phyloP scores from a whole-genome alignment of 2,888 invertebrate species.

The Sisyra terminalis region DNA sequence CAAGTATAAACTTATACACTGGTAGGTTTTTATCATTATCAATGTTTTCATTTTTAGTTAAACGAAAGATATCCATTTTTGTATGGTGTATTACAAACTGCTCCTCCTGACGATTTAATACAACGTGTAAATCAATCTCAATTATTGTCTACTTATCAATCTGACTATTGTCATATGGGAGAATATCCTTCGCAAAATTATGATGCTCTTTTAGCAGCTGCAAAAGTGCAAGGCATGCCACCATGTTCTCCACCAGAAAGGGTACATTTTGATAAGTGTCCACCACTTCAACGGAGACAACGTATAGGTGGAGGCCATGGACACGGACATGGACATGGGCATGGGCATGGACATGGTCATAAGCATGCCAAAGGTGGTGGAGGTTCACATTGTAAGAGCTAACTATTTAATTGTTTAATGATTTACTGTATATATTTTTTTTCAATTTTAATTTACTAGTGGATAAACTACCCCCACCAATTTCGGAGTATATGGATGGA shows the following conservation, averaged over 20 bases:
- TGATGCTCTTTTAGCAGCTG: conserved; percentile 36
- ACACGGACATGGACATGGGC: no score
- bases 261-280: conserved; percentile 39
- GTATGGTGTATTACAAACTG: conserved; percentile 40
- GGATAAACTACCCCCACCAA: no score
- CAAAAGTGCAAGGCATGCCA: conserved; percentile 33
- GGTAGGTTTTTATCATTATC: background rate
- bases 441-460: no score
- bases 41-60: conserved; percentile 24
- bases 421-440: no score
- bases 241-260: conserved; percentile 39
- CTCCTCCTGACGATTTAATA: conserved; percentile 37
- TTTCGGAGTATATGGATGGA: conserved; percentile 41
- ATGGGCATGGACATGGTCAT: no score
- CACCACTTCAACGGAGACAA: conserved; percentile 20
- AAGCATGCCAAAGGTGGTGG: no score
- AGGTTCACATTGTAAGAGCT: no score
- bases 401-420: no score
- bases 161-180: conserved; percentile 36
- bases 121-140: conserved; percentile 43
- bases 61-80: conserved; percentile 47
- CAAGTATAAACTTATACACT: conserved; percentile 27
- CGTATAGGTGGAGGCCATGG: no score
- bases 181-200: conserved; percentile 30
- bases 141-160: conserved; percentile 42